These are phyloP conservation scores for Antechinus flavipes DNA, from an alignment of 2,113 vertebrate genomes.

Conservation along the genomic window DNA sequence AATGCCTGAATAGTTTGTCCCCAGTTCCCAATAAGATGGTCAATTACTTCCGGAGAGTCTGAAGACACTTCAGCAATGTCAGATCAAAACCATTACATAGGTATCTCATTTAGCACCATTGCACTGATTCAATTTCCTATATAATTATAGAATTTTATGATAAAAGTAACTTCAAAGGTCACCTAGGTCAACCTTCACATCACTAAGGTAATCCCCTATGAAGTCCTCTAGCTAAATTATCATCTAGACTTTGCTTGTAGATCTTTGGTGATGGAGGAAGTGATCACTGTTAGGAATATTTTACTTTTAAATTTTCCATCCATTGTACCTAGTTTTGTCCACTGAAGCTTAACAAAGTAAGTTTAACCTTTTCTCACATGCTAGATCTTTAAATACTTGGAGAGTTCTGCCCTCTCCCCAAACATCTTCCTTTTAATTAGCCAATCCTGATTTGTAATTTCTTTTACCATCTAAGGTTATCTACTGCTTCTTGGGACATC, in stretches of 20 bases:
- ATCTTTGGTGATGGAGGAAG: not conserved
- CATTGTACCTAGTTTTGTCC: not conserved
- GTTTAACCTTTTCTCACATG: not conserved
- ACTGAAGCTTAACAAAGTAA: not conserved
- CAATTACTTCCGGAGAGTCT: not conserved
- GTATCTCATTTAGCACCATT: not conserved
- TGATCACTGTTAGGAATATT: not conserved
- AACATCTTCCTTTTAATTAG: not conserved
- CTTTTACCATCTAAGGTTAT: not conserved
- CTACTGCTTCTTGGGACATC: not conserved
- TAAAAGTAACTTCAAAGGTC: not conserved
- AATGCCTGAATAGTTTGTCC: not conserved
- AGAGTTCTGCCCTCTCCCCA: not conserved
- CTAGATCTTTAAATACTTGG: not conserved
- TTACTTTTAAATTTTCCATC: not conserved
- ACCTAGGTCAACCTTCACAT: not conserved
- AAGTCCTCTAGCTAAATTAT: not conserved
- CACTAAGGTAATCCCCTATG: not conserved
- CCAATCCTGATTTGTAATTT: not conserved
- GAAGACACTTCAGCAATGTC: not conserved
- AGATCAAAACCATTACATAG: not conserved
- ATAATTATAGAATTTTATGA: not conserved
- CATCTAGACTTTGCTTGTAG: not conserved
- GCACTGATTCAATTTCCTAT: not conserved
- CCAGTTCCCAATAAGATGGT: not conserved